Evolutionary conservation across 2,797 vertebrate genomes (phyloP).

Genomic region (Pelochelys cantorii): DNA sequence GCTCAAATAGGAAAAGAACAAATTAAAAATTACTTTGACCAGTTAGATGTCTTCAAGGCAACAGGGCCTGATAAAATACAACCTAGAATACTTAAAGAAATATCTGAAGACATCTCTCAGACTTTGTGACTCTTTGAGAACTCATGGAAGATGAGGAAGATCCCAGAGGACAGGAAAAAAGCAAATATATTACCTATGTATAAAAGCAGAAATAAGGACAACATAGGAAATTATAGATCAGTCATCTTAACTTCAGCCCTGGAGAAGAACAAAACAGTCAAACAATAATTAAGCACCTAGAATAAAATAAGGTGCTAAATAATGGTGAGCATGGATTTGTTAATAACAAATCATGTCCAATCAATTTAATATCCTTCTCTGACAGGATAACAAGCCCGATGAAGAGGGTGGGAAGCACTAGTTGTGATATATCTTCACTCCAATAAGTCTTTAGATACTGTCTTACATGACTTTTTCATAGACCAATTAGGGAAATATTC

Average conservation of each 20-base stretch:
- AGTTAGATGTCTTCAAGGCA: background rate
- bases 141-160: background rate
- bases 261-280: background rate
- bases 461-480: background rate
- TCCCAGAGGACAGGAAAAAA: background rate
- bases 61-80: background rate
- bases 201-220: background rate
- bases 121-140: background rate
- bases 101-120: background rate
- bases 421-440: background rate
- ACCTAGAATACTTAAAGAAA: background rate
- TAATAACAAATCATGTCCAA: background rate
- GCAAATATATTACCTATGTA: background rate
- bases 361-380: background rate
- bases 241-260: background rate
- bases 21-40: too few relatives aligned
- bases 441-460: background rate
- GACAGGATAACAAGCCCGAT: background rate
- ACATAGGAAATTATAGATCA: background rate
- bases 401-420: background rate
- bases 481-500: background rate
- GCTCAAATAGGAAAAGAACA: too few relatives aligned
- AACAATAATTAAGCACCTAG: background rate
- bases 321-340: background rate
- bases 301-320: background rate